A percentile compares a stretch with the other conserved stretches of the same genome.
These are phyloP conservation scores for Diuraphis noxia DNA, from an alignment of 1,140 invertebrate species.

Conservation along the genomic window DNA sequence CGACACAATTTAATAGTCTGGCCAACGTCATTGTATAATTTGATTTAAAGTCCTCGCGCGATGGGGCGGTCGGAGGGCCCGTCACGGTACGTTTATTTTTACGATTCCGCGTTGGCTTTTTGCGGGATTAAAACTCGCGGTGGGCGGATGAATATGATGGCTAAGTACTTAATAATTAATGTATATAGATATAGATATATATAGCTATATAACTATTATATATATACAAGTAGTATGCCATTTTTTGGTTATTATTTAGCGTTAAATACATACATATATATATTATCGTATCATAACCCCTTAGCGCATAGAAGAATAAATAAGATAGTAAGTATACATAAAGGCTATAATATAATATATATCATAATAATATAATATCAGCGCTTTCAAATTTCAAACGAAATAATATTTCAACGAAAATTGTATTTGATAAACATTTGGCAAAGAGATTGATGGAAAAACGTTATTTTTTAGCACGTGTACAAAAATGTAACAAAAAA, in stretches of 20 bases:
- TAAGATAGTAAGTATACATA: too few relatives aligned
- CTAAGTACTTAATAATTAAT: neutral
- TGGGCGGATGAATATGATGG: neutral
- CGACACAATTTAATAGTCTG: neutral
- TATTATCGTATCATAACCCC: neutral
- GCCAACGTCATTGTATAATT: constrained; percentile 31
- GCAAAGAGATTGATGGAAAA: too few relatives aligned
- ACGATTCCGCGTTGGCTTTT: constrained; percentile 38
- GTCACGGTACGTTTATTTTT: constrained; percentile 37
- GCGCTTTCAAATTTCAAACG: too few relatives aligned
- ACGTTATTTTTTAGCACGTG: too few relatives aligned
- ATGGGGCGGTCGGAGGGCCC: neutral
- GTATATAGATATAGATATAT: neutral
- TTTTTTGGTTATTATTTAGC: neutral
- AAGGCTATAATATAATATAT: too few relatives aligned
- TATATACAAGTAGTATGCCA: neutral
- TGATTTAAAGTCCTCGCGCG: neutral
- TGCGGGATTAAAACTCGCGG: constrained; percentile 34
- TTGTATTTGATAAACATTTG: too few relatives aligned
- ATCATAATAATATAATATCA: too few relatives aligned
- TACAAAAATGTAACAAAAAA: too few relatives aligned
- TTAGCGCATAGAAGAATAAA: too few relatives aligned
- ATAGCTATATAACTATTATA: neutral
- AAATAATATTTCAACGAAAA: too few relatives aligned
- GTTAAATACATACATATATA: neutral